Base-by-base conservation (phyloP, 2,797 vertebrate species). In the Enteromius radiatus region DNA sequence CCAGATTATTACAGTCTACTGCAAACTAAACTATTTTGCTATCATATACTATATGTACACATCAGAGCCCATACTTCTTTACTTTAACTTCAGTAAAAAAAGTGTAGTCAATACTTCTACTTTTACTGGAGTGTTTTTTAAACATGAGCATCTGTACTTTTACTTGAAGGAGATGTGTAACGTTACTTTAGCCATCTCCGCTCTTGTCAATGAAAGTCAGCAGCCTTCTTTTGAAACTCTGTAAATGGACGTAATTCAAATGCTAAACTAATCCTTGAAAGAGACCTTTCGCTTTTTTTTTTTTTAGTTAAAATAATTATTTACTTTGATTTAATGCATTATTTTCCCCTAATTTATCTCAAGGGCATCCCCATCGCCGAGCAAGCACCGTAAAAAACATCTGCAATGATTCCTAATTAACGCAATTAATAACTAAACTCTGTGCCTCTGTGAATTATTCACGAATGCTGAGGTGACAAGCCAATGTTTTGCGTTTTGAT, bases 391-490 rank as follows among this genome's bases (percentile, higher is more conserved):
- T 80, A 43, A 78, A 52, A 75, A 68, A 45, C 52, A 38, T 71
- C 49, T 56, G 11, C 31, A 23, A 67, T 64, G 64, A 56, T 45
- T 73, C 41, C 64, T 71, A 81, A 41, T 76, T 31, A 61, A 43
- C 38, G 12, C 49, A 74, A 86, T 86, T 81, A 78, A 74, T 69
- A 74, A 69, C 59, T 78, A 63, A 74, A 56, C 36, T 38, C 12
- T 54, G 36, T 10, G 38, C 59, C 19, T 14, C 38, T 14, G 67
- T 63, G 26, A 81, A 81, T 61, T 41, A 17, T 31, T 76, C 23
- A 67, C 45, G 45, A 52, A 73, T 12, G 23, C 36, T 23, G 14
- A 45, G 26, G 67, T 80, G 68, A 75, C 68, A 47, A 56, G 49
- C 83, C 28, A 73, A 63, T 17, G 21, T 71, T 49, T 45, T 45